A percentile compares a stretch with the other conserved stretches of the same genome.
phyloP scores from a whole-genome alignment of 2,113 vertebrate species.

The Dolichallabes microphthalmus region DNA sequence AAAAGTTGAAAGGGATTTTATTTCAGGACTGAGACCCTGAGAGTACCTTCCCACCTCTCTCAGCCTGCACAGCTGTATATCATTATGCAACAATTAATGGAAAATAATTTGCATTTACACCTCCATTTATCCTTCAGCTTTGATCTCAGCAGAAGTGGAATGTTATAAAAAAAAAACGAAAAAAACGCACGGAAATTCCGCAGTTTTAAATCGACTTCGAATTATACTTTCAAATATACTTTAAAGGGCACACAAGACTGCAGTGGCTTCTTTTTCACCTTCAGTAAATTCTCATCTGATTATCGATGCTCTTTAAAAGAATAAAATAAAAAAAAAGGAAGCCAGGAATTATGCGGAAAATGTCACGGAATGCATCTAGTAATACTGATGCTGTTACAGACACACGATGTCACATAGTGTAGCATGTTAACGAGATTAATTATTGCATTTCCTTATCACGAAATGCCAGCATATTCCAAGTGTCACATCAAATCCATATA shows the following conservation, averaged over 20 bases:
- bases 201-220: not conserved
- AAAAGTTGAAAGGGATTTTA: not conserved
- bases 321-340: not conserved
- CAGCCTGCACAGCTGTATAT: not conserved
- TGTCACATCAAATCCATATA: not conserved
- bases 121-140: not conserved
- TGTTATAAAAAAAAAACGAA: not conserved
- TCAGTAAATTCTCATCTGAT: not conserved
- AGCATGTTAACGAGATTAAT: not conserved
- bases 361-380: not conserved
- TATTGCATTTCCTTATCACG: not conserved
- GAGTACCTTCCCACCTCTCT: not conserved
- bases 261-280: not conserved
- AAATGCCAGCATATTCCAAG: not conserved
- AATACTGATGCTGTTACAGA: not conserved
- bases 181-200: not conserved
- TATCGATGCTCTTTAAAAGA: not conserved
- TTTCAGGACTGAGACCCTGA: too few species aligned
- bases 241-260: not conserved
- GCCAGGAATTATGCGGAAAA: not conserved
- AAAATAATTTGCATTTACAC: not conserved
- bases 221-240: conserved; percentile 3
- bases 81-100: not conserved
- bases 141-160: not conserved
- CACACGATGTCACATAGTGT: not conserved